These are phyloP conservation scores for Lepisosteus osseus DNA, from an alignment of 2,113 vertebrate genomes.

Conservation along the genomic window DNA sequence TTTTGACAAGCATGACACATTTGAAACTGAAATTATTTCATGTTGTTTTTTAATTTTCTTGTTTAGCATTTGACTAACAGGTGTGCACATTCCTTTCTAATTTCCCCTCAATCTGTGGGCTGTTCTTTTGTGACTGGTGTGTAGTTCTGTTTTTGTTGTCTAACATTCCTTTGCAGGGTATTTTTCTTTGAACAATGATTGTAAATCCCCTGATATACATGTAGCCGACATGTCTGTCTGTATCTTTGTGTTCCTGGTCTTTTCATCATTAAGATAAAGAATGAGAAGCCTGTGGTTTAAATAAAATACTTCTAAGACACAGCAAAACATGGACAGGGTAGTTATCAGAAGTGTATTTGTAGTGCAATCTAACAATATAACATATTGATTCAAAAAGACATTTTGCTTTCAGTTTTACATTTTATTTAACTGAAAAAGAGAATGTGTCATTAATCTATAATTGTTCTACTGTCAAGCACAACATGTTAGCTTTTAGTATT, in stretches of 20 bases:
- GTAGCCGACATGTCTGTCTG: conserved; percentile 6
- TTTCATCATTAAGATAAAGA: not conserved
- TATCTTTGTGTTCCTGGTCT: conserved; percentile 16
- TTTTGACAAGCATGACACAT: too few species aligned
- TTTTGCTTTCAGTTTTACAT: too few species aligned
- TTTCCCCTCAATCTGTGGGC: not conserved
- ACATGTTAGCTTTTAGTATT: too few species aligned
- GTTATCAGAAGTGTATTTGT: too few species aligned
- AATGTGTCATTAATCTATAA: too few species aligned
- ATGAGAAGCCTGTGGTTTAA: not conserved
- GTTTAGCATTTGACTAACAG: too few species aligned
- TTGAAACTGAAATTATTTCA: too few species aligned
- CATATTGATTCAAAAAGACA: too few species aligned
- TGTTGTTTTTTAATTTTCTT: too few species aligned
- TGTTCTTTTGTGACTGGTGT: not conserved
- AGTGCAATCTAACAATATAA: too few species aligned
- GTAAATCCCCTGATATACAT: conserved; percentile 10
- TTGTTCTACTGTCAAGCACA: too few species aligned
- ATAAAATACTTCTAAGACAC: conserved; percentile 11
- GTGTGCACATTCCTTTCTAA: not conserved
- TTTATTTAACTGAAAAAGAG: too few species aligned
- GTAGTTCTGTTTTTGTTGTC: conserved; percentile 13
- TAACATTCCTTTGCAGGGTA: conserved; percentile 20
- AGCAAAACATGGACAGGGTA: not conserved
- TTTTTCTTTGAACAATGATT: conserved; percentile 8